Evolutionary conservation across 2,113 vertebrate species (phyloP), one percentile per base, ranked within the genome.

Genomic region (Amblyopsis rosae): DNA sequence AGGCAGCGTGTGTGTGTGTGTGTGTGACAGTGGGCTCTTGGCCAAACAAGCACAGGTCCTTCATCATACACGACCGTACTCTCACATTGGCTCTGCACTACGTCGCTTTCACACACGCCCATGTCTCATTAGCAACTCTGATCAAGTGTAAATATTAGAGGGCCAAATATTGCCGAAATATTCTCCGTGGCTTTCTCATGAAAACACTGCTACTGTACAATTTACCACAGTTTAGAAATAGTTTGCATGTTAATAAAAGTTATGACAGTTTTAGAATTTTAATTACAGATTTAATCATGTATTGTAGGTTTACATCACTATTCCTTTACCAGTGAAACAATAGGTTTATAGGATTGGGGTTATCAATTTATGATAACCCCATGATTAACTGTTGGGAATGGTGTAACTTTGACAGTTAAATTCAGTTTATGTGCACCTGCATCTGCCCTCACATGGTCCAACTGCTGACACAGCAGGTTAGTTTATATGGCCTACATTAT

Each of bases 1-100:
- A 89, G 87, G 81, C 72, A 59, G 55, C 77, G 72, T 90, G 89
- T 26, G 26, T 26, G 26, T 26, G 26, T 26, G 55, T 78, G 72
- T 90, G 89, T 90, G 88, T 92, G 90, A 91, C 90, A 89, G 82
- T 75, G 65, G 86, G 85, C 87, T 81, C 69, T 9, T 50, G 63
- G 86, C 80, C 86, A 87, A 89, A 79, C 84, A 74, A 84, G 80
- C 68, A 2, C 78, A 53, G 66, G 65, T 62, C 75, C 67, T 76
- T 70, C 82, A 80, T 82, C 71, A 45, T 81, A 67, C 68, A 75
- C 78, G 70, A 75, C 84, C 84, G 48, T 9, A 10, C 12, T 49
- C 48, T 86, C 80, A 77, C 87, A 87, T 87, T 82, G 87, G 83
- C 73, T 82, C 58, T 70, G 54, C 19, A 15, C 73, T 72, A 33